Conservation (phyloP, 2,113 vertebrate species). For the Pungitius pungitius region DNA sequence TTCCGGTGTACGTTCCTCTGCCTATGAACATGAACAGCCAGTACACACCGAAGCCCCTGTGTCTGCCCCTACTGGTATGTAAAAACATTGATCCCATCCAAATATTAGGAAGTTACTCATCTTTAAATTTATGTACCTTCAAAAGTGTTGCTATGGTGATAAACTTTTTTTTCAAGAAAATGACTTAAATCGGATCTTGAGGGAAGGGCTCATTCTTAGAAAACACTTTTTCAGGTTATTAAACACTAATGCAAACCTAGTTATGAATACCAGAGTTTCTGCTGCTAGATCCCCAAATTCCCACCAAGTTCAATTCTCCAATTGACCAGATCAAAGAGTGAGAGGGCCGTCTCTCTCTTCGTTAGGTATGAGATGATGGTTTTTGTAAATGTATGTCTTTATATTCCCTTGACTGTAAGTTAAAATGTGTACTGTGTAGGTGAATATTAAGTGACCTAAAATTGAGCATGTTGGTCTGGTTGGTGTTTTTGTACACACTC, state of each 20-base stretch:
- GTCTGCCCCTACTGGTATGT: constrained; percentile 89
- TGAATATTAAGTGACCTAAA: background rate
- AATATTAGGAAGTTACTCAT: background rate
- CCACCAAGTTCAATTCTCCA: background rate
- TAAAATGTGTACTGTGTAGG: background rate
- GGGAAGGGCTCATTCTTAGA: background rate
- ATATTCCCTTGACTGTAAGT: background rate
- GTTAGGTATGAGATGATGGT: background rate
- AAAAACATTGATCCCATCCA: background rate
- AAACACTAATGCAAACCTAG: too few relatives aligned
- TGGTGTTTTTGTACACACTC: background rate
- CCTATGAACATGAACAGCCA: constrained; percentile 94
- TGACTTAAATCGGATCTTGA: background rate
- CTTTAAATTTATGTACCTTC: background rate
- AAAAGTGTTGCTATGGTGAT: background rate
- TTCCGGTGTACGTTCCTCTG: constrained; percentile 91
- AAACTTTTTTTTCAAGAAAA: background rate
- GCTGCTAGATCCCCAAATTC: too few relatives aligned
- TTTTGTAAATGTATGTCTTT: background rate
- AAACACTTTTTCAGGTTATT: too few relatives aligned
- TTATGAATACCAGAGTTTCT: too few relatives aligned
- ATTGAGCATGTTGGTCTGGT: background rate
- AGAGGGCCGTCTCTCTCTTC: background rate
- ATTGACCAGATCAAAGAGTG: background rate
- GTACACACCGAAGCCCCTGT: constrained; percentile 84